Conservation (phyloP, 1,140 invertebrate genomes). For the Heliconius himera region DNA sequence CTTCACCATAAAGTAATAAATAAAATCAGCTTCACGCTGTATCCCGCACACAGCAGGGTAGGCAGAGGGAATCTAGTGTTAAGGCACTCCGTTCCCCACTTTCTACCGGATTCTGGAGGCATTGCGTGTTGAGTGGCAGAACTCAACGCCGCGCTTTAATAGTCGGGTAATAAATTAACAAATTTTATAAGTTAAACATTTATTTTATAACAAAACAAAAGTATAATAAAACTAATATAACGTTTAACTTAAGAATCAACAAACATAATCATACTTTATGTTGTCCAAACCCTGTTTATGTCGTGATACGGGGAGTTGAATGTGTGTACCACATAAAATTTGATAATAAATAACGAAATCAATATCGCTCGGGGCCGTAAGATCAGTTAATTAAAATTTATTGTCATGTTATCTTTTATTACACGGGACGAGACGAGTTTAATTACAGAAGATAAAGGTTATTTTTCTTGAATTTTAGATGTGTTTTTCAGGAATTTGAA, state of each 20-base stretch:
- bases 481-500: background rate
- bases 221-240: no score
- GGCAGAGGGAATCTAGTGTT: no score
- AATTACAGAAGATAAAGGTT: conserved; percentile 11
- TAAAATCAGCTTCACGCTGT: no score
- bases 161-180: no score
- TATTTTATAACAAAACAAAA: no score
- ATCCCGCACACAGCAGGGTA: no score
- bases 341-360: conserved; percentile 29
- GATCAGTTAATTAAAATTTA: conserved; percentile 35
- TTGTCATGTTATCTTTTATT: conserved; percentile 31
- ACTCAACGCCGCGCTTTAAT: no score
- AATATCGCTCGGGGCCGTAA: conserved; percentile 18
- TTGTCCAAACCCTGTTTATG: background rate
- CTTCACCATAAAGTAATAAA: no score
- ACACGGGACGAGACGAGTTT: conserved; percentile 8
- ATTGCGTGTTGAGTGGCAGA: no score
- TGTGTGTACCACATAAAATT: conserved; percentile 26
- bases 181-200: no score
- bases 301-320: background rate
- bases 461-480: background rate
- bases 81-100: no score
- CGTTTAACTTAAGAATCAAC: background rate
- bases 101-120: no score
- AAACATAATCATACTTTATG: background rate